Base-by-base conservation (phyloP, 2,113 vertebrate genomes). In the Furnarius figulus region DNA sequence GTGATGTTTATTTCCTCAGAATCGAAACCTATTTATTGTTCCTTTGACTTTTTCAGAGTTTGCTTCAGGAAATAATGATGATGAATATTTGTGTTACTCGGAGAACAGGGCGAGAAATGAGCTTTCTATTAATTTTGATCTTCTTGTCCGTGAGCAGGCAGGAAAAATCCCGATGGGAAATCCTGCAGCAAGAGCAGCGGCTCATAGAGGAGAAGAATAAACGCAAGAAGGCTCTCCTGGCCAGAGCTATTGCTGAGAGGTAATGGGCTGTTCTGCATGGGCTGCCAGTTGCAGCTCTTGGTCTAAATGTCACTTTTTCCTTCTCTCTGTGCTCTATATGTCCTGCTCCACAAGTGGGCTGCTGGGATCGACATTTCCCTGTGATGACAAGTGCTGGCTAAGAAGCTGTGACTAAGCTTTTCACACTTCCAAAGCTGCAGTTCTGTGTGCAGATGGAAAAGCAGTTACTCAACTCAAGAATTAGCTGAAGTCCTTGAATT, bases 231-330 rank as follows among this genome's bases (percentile, higher is more conserved):
- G 99, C 99, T 86, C 98, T 99, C 46, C 98, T 99, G 88, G 85
- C 99, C 65, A 99, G 98, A 97, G 98, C 99, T 30, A 99, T 99
- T 88, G 99, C 99, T 77, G 99, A 99, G 97, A 99, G 99, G 99
- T 99, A 95, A 96, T 50, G 68, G 14, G 14, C 35, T 53, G 2
- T 75, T 53, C 53, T 63, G 5, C 44, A 7, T 42, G 40, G 61
- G 27, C 55, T 86, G 70, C 12, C 25, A 35, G 35, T 49, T 92
- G 58, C 72, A 3, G 58, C n/a, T 85, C 74, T 50, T 89, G 42
- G 13, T 65, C 61, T 56, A n/a, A 71, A 44, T 44, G 6, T 81
- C 37, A 5, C 15, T 75, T 82, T 77, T 85, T 39, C 87, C 39
- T 88, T 14, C 30, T 61, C 49, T 47, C 50, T 70, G 6, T 81